Evolutionary conservation across 1,140 invertebrate species (phyloP), one percentile per base, ranked within the genome.

Genomic region (Lasioglossum albipes): DNA sequence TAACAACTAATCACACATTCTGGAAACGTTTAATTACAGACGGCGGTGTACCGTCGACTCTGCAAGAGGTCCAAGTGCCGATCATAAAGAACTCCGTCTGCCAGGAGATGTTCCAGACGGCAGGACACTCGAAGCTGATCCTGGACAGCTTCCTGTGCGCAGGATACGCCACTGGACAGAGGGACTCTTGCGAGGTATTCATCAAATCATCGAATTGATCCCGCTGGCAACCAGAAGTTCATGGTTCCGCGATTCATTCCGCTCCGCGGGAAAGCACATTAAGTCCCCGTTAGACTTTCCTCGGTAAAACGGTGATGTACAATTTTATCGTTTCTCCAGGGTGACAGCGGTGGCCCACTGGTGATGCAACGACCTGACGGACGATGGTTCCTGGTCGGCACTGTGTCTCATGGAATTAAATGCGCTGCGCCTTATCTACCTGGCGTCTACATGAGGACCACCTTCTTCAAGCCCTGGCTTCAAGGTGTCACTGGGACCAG

Each of bases 391-490:
- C 93, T 99, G 7, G 97, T 97, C 3, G 98, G 98, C 16, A 98
- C 98, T 0, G 98, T 99, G 0, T 99, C 98, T 7, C 98, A 99
- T 92, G 98, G 98, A 18, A 98, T 98, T 82, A 98, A 97, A 89
- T 99, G 98, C 90, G 98, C 97, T 1, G 96, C 97, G 45, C 97
- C 97, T 0, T 98, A 97, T 90, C 91, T 98, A 71, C 97, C 97
- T 0, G 97, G 97, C 49, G 97, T 98, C 3, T 98, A 98, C 91
- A 98, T 98, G 97, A 95, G 97, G 79, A 98, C 97, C 73, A 97
- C 97, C 0, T 98, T 95, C 89, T 98, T 98, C 92, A 97, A 97
- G 88, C 97, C 97, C 0, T 98, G 98, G 98, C 94, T 98, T 74
- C 96, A 96, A 88, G 96, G 95, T 82, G 96, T 98, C 88, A 98